Base-by-base conservation (phyloP, 2,113 vertebrate genomes). In the Rhabdomys dilectus region DNA sequence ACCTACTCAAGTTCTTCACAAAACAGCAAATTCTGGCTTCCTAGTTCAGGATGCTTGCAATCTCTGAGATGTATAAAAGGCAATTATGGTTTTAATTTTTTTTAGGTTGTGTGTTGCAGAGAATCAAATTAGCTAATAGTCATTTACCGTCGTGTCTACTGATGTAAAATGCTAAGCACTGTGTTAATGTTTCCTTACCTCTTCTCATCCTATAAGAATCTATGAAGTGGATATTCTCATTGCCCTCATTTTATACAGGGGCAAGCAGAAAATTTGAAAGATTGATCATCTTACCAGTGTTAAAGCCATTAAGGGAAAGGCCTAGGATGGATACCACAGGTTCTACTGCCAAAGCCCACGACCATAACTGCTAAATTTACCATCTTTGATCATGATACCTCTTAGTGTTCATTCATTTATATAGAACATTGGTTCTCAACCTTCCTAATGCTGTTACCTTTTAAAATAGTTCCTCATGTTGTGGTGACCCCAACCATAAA, bases 241-340 rank as follows among this genome's bases (percentile, higher is more conserved):
- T 56, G 58, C 3, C 21, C 22, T 6, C n/a, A 66, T 36, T 88
- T 91, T 45, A 81, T 3, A 93, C 31, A 86, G 34, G 36, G 89
- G 36, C 89, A 96, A 96, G 90, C 31, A 77, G 42, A 86, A 81
- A 21, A 26, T 42, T 64, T 91, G 88, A 72, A 78, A 72, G 58
- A 70, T 4, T 12, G 45, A 3, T 31, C 39, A 77, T 75, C 39
- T 24, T 48, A 93, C 73, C 73, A 78, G 72, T 72, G n/a, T 76
- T 21, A 36, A 36, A 29, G 29, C 13, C 93, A 31, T 36, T 70
- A 81, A 68, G 53, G 4, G 31, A 51, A 34, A 94, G 42, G 62
- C 6, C 53, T 70, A 48, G 36, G 53, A 70, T 76, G 48, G 88
- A 84, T 3, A 13, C 8, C 29, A 60, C 0, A 68, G 66, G 22